A percentile compares a stretch with the other conserved stretches of the same genome.
phyloP scores from a whole-genome alignment of 2,888 invertebrate species.

The Lutraria lutraria region DNA sequence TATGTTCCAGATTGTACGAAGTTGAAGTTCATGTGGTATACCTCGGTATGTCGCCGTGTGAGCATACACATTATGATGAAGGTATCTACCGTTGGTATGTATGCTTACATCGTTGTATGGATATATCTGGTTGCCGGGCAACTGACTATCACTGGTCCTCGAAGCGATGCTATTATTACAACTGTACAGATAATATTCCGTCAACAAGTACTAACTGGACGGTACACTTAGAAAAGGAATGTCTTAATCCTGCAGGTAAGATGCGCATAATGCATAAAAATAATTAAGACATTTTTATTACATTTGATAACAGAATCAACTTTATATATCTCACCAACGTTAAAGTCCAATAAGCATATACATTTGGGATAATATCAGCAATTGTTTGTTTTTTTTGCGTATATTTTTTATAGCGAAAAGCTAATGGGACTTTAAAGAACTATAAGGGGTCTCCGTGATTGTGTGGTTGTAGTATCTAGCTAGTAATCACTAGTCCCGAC shows the following conservation, averaged over 20 bases:
- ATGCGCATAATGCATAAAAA: background rate
- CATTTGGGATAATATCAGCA: too few relatives aligned
- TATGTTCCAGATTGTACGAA: background rate
- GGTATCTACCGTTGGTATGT: background rate
- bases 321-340: too few relatives aligned
- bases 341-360: too few relatives aligned
- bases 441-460: too few relatives aligned
- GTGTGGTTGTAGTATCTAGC: too few relatives aligned
- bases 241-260: background rate
- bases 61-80: background rate
- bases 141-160: background rate
- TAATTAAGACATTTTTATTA: too few relatives aligned
- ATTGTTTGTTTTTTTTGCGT: too few relatives aligned
- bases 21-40: background rate
- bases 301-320: too few relatives aligned
- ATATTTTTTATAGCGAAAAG: too few relatives aligned
- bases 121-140: background rate
- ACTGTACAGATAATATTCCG: background rate
- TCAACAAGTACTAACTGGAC: background rate
- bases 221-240: background rate
- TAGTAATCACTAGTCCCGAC: too few relatives aligned
- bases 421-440: too few relatives aligned
- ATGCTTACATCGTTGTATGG: slow-evolving; percentile 1
- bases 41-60: background rate
- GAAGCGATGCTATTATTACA: background rate